Conservation (phyloP, 1,140 invertebrate genomes). For the Daktulosphaira vitifoliae region DNA sequence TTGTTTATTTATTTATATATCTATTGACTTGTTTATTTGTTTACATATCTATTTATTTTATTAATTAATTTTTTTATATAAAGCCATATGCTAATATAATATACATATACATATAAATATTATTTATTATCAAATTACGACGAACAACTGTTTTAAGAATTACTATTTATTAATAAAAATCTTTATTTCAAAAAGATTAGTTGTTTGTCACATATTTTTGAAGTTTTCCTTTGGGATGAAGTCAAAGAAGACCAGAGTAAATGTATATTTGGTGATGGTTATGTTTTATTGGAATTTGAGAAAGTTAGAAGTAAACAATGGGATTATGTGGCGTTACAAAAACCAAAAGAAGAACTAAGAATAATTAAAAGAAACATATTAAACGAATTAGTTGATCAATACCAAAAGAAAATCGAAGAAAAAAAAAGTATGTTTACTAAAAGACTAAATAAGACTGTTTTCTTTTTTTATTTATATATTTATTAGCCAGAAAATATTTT, state of each 20-base stretch:
- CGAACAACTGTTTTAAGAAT: not conserved
- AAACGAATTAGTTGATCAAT: slow-evolving; percentile 19
- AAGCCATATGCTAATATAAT: too few species aligned
- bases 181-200: slow-evolving; percentile 46
- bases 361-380: slow-evolving; percentile 48
- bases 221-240: slow-evolving; percentile 52
- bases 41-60: not conserved
- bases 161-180: slow-evolving; percentile 30
- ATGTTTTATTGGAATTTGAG: slow-evolving; percentile 52
- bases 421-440: slow-evolving; percentile 48
- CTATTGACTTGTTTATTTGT: too few species aligned
- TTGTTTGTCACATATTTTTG: slow-evolving; percentile 57
- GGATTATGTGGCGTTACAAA: slow-evolving; percentile 46
- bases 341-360: slow-evolving; percentile 50
- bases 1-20: too few species aligned
- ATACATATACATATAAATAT: not conserved
- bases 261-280: slow-evolving; percentile 49
- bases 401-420: slow-evolving; percentile 34
- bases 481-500: too few species aligned
- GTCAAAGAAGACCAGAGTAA: slow-evolving; percentile 51
- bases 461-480: not conserved
- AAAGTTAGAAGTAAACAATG: slow-evolving; percentile 50
- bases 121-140: not conserved
- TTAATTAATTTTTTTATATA: too few species aligned
- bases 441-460: slow-evolving; percentile 41